Conservation (phyloP, 2,113 vertebrate species). For the Xyliphius kryptos region DNA sequence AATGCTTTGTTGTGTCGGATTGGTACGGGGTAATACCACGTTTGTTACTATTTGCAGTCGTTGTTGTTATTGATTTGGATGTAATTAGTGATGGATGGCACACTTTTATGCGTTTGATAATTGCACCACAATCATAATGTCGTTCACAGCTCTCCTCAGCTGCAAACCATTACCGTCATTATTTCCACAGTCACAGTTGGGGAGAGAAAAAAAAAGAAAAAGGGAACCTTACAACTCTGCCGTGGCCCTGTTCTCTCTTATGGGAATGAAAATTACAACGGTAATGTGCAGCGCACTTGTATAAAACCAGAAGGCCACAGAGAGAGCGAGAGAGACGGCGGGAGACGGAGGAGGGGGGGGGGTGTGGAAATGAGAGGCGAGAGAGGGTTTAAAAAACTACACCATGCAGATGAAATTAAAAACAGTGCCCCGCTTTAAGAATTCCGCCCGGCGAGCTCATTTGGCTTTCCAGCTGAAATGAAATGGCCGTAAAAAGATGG, state of each 20-base stretch:
- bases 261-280: slow-evolving; percentile 56
- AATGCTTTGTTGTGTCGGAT: slow-evolving; percentile 76
- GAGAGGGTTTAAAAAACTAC: slow-evolving; percentile 28
- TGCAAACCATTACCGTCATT: slow-evolving; percentile 72
- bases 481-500: slow-evolving; percentile 53
- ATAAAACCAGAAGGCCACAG: slow-evolving; percentile 42
- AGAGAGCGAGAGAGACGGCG: too few relatives aligned
- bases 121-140: slow-evolving; percentile 69
- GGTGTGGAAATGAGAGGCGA: slow-evolving; percentile 25
- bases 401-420: slow-evolving; percentile 29
- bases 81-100: slow-evolving; percentile 58
- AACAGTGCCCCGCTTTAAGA: slow-evolving; percentile 36
- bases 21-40: slow-evolving; percentile 71
- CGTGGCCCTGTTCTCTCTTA: slow-evolving; percentile 48
- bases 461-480: slow-evolving; percentile 52
- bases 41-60: slow-evolving; percentile 33
- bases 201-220: too few relatives aligned
- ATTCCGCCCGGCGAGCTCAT: slow-evolving; percentile 34
- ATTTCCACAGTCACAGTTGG: slow-evolving; percentile 57
- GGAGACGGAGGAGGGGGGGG: too few relatives aligned
- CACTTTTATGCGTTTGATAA: slow-evolving; percentile 64
- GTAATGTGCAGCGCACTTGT: slow-evolving; percentile 49
- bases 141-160: slow-evolving; percentile 69
- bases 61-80: slow-evolving; percentile 49
- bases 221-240: slow-evolving; percentile 48